Evolutionary conservation across 2,797 vertebrate species (phyloP), one percentile per base, ranked within the genome.

Genomic region (Tolypeutes matacus): DNA sequence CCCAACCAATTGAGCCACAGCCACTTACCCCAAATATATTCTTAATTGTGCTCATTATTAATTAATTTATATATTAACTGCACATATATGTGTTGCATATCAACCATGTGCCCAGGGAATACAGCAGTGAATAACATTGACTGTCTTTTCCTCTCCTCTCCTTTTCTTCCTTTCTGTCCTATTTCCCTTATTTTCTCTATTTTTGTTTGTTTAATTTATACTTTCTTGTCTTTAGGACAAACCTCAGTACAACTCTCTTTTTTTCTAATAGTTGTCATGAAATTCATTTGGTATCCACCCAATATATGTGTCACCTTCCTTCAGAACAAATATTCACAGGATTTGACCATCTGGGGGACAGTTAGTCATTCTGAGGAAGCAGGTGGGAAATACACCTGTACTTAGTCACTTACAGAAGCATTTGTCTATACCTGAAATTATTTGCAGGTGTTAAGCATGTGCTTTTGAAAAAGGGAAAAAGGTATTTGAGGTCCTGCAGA

Each of bases 391-490:
- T 76, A 91, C 93, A 96, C 93, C 95, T 97, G 95, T 67, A 69
- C 62, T 89, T 81, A 95, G 92, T 88, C 95, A 81, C 94, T 93
- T 60, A n/a, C 27, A 42, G 49, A 77, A 73, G 64, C 81, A 39
- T 93, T 94, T 97, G 91, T 95, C 80, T 91, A 64, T 70, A 42
- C 56, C 73, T 87, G 73, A 95, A 96, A 95, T 97, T 83, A 96
- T 88, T 94, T 94, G 72, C 96, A 97, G 94, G 95, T 96, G 96
- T 88, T 88, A 95, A 84, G 78, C 95, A 95, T 89, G 86, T 95
- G 84, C 73, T 95, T 89, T 64, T 92, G 84, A 92, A 91, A 94
- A 89, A 87, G 39, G 78, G 75, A 77, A 88, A 58, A 70, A 53
- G 70, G 53, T 77, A 56, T 94, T 87, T 88, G 92, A 72, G 49